Percentiles rank a stretch among this genome's conserved stretches.
These are phyloP conservation scores for Chamaetylas fuelleborni DNA, from an alignment of 2,113 vertebrate genomes.

Conservation along the genomic window DNA sequence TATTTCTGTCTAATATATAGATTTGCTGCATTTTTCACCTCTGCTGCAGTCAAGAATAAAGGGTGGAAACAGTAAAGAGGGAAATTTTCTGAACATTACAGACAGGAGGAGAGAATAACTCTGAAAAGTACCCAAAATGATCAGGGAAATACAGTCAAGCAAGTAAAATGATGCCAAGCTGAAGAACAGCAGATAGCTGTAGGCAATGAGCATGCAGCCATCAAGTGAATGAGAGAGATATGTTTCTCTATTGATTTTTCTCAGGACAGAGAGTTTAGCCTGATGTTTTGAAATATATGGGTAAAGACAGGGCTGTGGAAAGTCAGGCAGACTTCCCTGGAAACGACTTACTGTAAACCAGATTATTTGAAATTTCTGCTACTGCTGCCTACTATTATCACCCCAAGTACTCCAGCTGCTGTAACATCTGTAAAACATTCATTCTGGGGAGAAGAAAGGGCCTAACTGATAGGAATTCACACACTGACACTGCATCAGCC, in stretches of 20 bases:
- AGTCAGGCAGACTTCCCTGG: not conserved
- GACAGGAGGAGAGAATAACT: not conserved
- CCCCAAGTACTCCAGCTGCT: not conserved
- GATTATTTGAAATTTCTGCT: slow-evolving; percentile 10
- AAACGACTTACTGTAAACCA: not conserved
- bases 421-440: slow-evolving; percentile 23
- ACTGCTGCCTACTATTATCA: not conserved
- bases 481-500: not conserved
- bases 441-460: not conserved
- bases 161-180: not conserved
- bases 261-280: not conserved
- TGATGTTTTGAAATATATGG: slow-evolving; percentile 2
- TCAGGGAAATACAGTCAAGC: not conserved
- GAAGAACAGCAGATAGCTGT: slow-evolving; percentile 6
- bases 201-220: not conserved
- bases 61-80: not conserved
- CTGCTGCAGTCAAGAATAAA: not conserved
- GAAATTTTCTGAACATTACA: not conserved
- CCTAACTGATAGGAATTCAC: not conserved
- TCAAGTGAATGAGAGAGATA: slow-evolving; percentile 7
- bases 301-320: not conserved
- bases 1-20: not conserved
- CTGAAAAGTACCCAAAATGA: not conserved
- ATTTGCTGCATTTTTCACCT: not conserved
- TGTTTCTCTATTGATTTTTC: slow-evolving; percentile 33